Base-by-base conservation (phyloP, 1,140 invertebrate species). In the Eriosoma lanigerum region DNA sequence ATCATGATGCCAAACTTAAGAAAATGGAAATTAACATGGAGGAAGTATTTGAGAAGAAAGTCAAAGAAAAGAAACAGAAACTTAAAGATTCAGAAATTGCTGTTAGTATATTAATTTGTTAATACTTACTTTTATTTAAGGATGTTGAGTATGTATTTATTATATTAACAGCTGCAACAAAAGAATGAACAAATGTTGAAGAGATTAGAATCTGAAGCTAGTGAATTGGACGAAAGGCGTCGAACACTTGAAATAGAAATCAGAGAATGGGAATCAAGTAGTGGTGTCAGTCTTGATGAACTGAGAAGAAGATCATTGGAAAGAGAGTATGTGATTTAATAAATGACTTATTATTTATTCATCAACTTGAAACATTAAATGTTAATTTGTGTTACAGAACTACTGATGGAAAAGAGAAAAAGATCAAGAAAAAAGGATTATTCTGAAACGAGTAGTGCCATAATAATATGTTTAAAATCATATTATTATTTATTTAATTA, bases 21-120 rank as follows among this genome's bases (percentile, higher is more conserved):
- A 97, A 96, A 86, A 96, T 98, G 93, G 94, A 97, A 85, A 90
- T 90, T 70, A 96, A 98, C 86, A 96, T 97, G 93, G 94, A 98
- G 86, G 95, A 98, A 88, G 94, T 96, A 19, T 94, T 94, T 85
- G 92, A 93, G 84, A 92, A 91, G 89, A 89, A 89, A 85, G 96
- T 97, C 3, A 91, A 93, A 82, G 95, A 97, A 85, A 97, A 97
- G 87, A 94, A 94, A 84, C 93, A 95, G 83, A 97, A 97, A 86
- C 87, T 98, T 62, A 95, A 95, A 85, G 94, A 98, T 85, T 94
- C 94, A 1, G 95, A 97, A 87, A 88, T 91, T 81, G 96, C 98
- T 86, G 92, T 93, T 86, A 90, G 81, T 82, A 58, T 81, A 38
- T 4, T 73, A 50, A 46, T 26, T 58, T 21, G 4, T 70, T 13